Evolutionary conservation across 2,888 invertebrate genomes (phyloP).

Genomic region (Dugesia japonica): DNA sequence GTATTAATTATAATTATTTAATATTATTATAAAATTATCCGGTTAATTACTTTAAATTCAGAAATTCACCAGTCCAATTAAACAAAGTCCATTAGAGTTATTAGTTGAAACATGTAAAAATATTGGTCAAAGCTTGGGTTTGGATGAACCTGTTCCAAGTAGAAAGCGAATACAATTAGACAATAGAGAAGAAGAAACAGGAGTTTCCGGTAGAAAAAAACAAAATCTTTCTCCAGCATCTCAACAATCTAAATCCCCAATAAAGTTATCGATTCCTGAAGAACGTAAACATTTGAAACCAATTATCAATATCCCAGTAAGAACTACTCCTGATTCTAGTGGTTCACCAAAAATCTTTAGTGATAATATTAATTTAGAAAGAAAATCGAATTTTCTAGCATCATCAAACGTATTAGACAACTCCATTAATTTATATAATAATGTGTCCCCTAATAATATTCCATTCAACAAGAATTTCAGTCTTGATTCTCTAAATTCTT

Average conservation of each 20-base stretch:
- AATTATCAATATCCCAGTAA: not conserved
- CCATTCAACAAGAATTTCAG: not conserved
- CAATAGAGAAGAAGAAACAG: not conserved
- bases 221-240: not conserved
- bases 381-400: not conserved
- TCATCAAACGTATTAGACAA: not conserved
- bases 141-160: not conserved
- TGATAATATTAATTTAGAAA: not conserved
- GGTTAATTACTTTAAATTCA: no score
- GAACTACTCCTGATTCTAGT: not conserved
- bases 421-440: not conserved
- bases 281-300: not conserved
- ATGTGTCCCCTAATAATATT: not conserved
- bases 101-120: conserved; percentile 2
- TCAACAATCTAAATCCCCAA: not conserved
- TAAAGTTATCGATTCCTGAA: not conserved
- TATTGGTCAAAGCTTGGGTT: not conserved
- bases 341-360: not conserved
- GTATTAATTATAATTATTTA: not conserved
- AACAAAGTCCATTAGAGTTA: conserved; percentile 9
- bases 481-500: not conserved
- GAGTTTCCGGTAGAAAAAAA: not conserved
- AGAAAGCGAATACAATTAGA: not conserved
- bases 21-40: not conserved
- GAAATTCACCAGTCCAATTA: not conserved